Base-by-base conservation (phyloP, 2,113 vertebrate genomes). In the Bothrops jararaca region DNA sequence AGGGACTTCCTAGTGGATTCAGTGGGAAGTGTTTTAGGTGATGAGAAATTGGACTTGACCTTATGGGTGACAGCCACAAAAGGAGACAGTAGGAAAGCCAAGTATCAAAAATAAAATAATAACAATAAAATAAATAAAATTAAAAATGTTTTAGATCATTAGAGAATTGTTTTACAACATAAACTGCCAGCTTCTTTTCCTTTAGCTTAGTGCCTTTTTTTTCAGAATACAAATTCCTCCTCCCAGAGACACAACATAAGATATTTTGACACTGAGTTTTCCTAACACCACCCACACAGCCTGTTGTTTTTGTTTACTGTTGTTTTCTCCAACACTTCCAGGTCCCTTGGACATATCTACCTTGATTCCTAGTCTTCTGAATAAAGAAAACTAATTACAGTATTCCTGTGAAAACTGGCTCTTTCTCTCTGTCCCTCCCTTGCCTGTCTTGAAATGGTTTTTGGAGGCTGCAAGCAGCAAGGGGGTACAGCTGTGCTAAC, bases 401-500 rank as follows among this genome's bases (percentile, higher is more conserved):
- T 52, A 15, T 0, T 20, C 1, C 6, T 90, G 58, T 13, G 50
- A 69, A 6, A 86, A 5, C 87, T 90, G 90, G 0, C 39, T 80
- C 95, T 90, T 6, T 0, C 13, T 50, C 91, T 86, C 20, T 50
- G 57, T 11, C 69, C 5, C 85, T 88, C 86, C 0, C 26, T 29
- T 15, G 7, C 93, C 94, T n/a, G 93, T 93, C 92, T 80, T 86
- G 95, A 94, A 92, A 92, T 97, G 96, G 96, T 96, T 94, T 94
- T 90, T 93, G 96, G 95, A 97, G 96, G 97, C 96, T 94, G 97
- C 91, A 95, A 97, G 96, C 95, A 93, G 95, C 96, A 90, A 94
- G 97, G 97, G 97, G 97, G 96, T 95, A 90, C 98, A 97, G 97
- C 97, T 98, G 98, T 3, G 92, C 96, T 96, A 97, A 97, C 96